Evolutionary conservation across 1,140 invertebrate genomes (phyloP).

Genomic region (Tetragnatha versicolor): DNA sequence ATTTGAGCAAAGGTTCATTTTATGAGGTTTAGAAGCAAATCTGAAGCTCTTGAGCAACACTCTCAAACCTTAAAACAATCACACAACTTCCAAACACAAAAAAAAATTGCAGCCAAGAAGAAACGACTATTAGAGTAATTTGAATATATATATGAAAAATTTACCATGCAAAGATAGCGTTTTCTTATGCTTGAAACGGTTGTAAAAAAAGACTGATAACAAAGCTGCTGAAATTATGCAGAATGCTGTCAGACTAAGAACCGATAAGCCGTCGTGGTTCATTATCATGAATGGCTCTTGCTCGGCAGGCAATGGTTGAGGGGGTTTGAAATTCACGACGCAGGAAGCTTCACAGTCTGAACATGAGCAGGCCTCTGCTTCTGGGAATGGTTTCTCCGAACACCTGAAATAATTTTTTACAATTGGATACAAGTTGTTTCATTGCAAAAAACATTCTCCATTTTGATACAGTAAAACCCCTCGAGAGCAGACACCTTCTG

Average conservation of each 20-base stretch:
- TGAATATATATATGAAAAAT: not conserved
- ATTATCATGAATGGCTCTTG: conserved; percentile 72
- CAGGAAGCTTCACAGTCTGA: conserved; percentile 86
- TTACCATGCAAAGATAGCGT: not conserved
- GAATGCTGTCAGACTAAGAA: conserved; percentile 81
- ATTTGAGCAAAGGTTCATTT: no score
- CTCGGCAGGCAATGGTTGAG: conserved; percentile 71
- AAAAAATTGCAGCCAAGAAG: not conserved
- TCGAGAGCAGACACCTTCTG: no score
- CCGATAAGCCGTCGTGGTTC: conserved; percentile 76
- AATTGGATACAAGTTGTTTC: no score
- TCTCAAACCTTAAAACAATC: not conserved
- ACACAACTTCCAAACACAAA: not conserved
- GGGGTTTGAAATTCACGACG: conserved; percentile 63
- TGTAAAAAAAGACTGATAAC: conserved; percentile 38
- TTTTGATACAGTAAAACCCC: no score
- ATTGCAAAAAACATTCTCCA: no score
- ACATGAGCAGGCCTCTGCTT: conserved; percentile 78
- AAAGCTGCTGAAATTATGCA: conserved; percentile 63
- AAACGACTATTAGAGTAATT: not conserved
- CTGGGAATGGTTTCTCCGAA: conserved; percentile 30
- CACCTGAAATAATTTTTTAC: conserved; percentile 35
- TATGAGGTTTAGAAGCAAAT: no score
- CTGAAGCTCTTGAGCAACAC: not conserved
- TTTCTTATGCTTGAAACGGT: no score